Percentiles rank a stretch among this genome's conserved stretches.
Evolutionary conservation across 2,888 invertebrate species (phyloP).

Genomic region (Liodrosophila aerea): DNA sequence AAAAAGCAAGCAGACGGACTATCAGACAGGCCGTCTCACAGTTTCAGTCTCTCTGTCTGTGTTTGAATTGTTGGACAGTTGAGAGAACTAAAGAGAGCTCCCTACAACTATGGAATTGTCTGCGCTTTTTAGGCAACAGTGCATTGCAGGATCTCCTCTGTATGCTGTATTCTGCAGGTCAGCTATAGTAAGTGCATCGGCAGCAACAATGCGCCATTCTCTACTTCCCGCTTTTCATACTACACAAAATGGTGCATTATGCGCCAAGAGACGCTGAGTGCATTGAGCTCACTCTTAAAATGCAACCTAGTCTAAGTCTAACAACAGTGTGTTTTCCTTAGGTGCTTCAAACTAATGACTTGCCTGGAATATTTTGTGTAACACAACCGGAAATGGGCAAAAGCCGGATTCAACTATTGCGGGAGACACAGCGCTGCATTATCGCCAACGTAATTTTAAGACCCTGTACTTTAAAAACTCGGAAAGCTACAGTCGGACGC

Average conservation of each 20-base stretch:
- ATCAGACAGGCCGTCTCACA: constrained; percentile 11
- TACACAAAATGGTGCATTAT: constrained; percentile 30
- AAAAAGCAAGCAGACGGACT: constrained; percentile 32
- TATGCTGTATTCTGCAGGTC: constrained; percentile 48
- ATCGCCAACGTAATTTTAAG: too few species aligned
- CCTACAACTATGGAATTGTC: constrained; percentile 3
- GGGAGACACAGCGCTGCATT: too few species aligned
- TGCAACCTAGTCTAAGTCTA: background rate
- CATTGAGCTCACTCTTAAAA: constrained; percentile 27
- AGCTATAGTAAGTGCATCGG: constrained; percentile 65
- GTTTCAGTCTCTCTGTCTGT: constrained; percentile 4
- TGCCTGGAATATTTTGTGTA: too few species aligned
- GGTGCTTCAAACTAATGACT: too few species aligned
- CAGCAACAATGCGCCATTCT: constrained; percentile 41
- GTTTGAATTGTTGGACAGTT: constrained; percentile 34
- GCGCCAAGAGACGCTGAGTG: constrained; percentile 26
- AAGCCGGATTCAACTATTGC: too few species aligned
- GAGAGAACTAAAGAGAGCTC: constrained; percentile 15
- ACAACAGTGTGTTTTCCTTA: too few species aligned
- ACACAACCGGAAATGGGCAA: too few species aligned
- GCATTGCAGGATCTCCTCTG: constrained; percentile 30
- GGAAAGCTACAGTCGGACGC: too few species aligned
- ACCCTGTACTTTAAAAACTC: too few species aligned
- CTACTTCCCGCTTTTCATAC: background rate
- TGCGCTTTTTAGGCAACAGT: constrained; percentile 36